phyloP scores from a whole-genome alignment of 2,113 vertebrate genomes.

The Sterrhoptilus dennistouni region DNA sequence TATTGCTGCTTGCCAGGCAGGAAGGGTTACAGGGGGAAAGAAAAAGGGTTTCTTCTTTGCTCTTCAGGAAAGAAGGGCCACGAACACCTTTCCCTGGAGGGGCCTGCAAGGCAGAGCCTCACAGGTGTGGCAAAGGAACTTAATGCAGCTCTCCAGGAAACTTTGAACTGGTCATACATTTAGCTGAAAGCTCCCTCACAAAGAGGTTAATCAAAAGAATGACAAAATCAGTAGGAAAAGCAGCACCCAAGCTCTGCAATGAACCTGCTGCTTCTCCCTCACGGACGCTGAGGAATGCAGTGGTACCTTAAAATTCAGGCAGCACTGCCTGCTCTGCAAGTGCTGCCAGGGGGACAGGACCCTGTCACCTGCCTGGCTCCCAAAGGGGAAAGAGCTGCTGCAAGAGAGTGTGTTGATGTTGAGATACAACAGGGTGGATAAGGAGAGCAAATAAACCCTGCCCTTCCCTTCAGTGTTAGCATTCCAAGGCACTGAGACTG shows the following conservation, averaged over 20 bases:
- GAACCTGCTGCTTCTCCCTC: not conserved
- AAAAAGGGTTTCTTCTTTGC: not conserved
- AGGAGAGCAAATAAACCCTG: not conserved
- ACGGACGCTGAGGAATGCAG: not conserved
- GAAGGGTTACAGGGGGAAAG: not conserved
- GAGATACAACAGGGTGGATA: not conserved
- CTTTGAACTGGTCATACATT: not conserved
- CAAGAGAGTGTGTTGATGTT: not conserved
- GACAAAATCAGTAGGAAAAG: not conserved
- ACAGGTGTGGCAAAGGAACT: fast-evolving
- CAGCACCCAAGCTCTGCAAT: not conserved
- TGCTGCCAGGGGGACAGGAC: not conserved
- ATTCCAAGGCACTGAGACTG: not conserved
- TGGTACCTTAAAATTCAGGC: not conserved
- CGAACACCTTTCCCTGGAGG: not conserved
- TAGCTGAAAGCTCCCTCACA: not conserved
- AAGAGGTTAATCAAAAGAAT: not conserved
- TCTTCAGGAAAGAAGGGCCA: not conserved
- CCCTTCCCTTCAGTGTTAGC: not conserved
- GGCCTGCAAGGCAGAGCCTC: not conserved
- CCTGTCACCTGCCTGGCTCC: not conserved
- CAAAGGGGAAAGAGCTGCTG: not conserved
- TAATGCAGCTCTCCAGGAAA: not conserved
- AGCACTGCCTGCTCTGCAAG: not conserved
- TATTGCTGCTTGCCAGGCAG: not conserved